These are phyloP conservation scores for Triops cancriformis DNA, from an alignment of 1,140 invertebrate species.

Conservation along the genomic window DNA sequence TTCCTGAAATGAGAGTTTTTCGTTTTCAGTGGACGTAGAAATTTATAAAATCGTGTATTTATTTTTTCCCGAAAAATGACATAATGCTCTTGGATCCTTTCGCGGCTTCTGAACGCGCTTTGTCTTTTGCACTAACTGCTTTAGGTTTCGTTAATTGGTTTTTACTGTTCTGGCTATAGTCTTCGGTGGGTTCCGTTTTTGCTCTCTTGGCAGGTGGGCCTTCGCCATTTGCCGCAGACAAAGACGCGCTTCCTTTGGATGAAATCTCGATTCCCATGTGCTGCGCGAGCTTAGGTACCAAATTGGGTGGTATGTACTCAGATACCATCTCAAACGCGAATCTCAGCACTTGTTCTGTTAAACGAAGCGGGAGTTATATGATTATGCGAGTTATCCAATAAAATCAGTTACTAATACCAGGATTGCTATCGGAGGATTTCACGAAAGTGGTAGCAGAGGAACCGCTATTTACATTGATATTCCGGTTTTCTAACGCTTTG, in stretches of 20 bases:
- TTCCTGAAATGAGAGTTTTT: too few relatives aligned
- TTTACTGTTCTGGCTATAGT: background rate
- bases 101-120: background rate
- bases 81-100: slow-evolving; percentile 1
- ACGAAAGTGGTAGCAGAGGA: background rate
- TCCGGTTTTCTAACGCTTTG: background rate
- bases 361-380: background rate
- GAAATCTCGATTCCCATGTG: background rate
- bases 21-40: background rate
- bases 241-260: background rate
- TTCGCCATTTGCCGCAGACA: background rate
- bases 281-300: background rate
- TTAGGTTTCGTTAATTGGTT: background rate
- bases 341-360: background rate
- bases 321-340: background rate
- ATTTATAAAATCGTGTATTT: background rate
- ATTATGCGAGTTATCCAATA: background rate
- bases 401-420: background rate
- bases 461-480: background rate
- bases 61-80: background rate
- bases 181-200: background rate
- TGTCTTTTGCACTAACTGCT: background rate
- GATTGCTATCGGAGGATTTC: background rate
- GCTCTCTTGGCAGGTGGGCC: background rate
- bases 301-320: background rate